Evolutionary conservation across 2,888 invertebrate species (phyloP).

Genomic region (Rutpela maculata): DNA sequence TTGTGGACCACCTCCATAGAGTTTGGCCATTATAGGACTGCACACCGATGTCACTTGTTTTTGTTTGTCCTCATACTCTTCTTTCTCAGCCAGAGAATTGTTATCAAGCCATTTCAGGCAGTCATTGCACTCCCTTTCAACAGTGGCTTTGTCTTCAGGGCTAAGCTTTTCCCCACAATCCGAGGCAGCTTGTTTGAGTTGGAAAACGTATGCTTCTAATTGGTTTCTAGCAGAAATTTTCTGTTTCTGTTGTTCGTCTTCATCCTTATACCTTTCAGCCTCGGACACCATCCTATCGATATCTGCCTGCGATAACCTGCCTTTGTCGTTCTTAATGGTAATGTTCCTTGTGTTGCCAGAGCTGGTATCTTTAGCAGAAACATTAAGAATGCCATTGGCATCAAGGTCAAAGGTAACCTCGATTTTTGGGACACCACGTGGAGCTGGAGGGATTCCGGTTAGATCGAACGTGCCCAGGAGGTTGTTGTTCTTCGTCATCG

Average conservation of each 20-base stretch:
- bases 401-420: conserved; percentile 85
- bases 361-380: conserved; percentile 77
- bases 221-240: conserved; percentile 83
- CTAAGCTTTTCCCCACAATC: conserved; percentile 78
- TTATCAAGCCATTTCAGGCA: conserved; percentile 81
- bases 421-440: conserved; percentile 81
- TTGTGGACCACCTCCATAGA: conserved; percentile 63
- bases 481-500: conserved; percentile 88
- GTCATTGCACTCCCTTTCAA: conserved; percentile 76
- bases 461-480: conserved; percentile 80
- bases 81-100: conserved; percentile 80
- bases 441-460: conserved; percentile 83
- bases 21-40: conserved; percentile 79
- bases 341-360: conserved; percentile 83
- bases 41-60: conserved; percentile 74
- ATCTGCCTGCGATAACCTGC: conserved; percentile 86
- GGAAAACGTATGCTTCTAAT: conserved; percentile 83
- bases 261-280: conserved; percentile 84
- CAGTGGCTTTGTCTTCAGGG: conserved; percentile 78
- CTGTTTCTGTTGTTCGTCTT: conserved; percentile 83
- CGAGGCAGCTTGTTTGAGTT: conserved; percentile 81
- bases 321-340: conserved; percentile 89
- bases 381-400: conserved; percentile 83
- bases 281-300: conserved; percentile 88
- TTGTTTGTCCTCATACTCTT: conserved; percentile 79